phyloP scores from a whole-genome alignment of 1,140 invertebrate genomes.

The Dreissena polymorpha region DNA sequence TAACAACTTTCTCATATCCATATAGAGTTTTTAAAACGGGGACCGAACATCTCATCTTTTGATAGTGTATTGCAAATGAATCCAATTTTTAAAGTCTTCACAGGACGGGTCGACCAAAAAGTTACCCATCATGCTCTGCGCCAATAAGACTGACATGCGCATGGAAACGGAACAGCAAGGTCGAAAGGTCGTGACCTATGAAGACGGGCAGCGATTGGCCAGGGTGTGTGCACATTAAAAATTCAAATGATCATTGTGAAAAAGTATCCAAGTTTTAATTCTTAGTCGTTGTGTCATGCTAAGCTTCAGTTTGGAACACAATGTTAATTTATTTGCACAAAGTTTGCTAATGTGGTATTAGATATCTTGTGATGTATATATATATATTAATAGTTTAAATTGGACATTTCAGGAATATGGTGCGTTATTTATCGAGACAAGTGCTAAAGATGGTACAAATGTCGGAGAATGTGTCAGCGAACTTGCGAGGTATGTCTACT shows the following conservation, averaged over 20 bases:
- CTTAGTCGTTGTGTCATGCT: too few relatives aligned
- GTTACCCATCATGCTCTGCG: slow-evolving; percentile 82
- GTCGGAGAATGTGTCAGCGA: slow-evolving; percentile 79
- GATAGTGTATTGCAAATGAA: too few relatives aligned
- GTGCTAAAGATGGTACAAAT: slow-evolving; percentile 80
- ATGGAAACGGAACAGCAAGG: slow-evolving; percentile 69
- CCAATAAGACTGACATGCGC: slow-evolving; percentile 82
- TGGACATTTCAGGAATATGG: slow-evolving; percentile 62
- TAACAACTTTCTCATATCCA: too few relatives aligned
- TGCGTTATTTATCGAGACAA: slow-evolving; percentile 79
- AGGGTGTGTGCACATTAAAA: slow-evolving; percentile 63
- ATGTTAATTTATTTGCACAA: too few relatives aligned
- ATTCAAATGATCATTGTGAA: too few relatives aligned
- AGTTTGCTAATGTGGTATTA: too few relatives aligned
- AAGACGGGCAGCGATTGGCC: slow-evolving; percentile 75
- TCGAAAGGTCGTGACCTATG: slow-evolving; percentile 68
- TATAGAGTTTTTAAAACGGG: too few relatives aligned
- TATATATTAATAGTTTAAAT: too few relatives aligned
- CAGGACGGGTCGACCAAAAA: slow-evolving; percentile 76
- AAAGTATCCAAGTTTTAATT: too few relatives aligned
- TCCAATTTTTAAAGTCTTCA: slow-evolving; percentile 50
- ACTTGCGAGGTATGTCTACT: slow-evolving; percentile 77
- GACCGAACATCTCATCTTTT: too few relatives aligned
- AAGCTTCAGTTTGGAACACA: too few relatives aligned
- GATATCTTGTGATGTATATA: too few relatives aligned